phyloP scores from a whole-genome alignment of 2,888 invertebrate species.

The Drosophila subquinaria region DNA sequence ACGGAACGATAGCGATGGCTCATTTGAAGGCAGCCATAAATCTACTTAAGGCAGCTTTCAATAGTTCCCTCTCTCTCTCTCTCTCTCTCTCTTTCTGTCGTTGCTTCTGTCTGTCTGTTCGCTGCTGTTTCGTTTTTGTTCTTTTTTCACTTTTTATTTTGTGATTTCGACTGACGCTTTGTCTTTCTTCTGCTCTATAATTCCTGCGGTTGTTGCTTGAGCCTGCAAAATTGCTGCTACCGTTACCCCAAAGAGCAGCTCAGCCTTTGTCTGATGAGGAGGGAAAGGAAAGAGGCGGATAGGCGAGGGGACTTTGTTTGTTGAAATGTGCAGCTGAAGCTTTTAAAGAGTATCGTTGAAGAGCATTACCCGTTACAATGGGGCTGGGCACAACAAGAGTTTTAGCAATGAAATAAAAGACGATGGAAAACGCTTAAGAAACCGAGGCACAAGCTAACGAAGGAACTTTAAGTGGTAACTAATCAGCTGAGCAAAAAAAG shows the following conservation, averaged over 20 bases:
- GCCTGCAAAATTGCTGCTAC: constrained; percentile 34
- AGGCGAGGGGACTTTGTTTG: constrained; percentile 12
- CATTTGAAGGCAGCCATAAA: constrained; percentile 73
- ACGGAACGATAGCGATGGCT: constrained; percentile 31
- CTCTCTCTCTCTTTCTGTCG: constrained; percentile 12
- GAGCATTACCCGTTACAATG: constrained; percentile 40
- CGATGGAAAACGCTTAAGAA: constrained; percentile 21
- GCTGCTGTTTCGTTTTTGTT: constrained; percentile 22
- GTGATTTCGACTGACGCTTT: constrained; percentile 44
- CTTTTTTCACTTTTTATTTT: constrained; percentile 31
- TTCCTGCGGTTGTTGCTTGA: constrained; percentile 48
- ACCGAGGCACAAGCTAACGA: constrained; percentile 11
- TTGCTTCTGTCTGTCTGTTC: constrained; percentile 16
- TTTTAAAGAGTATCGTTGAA: constrained; percentile 34
- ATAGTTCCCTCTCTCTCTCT: constrained; percentile 50
- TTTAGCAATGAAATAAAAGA: constrained; percentile 21
- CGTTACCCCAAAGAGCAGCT: constrained; percentile 40
- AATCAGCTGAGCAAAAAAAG: constrained; percentile 23
- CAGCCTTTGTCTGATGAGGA: constrained; percentile 30
- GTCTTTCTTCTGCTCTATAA: constrained; percentile 51
- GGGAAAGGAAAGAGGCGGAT: no score
- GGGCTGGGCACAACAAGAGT: constrained; percentile 10
- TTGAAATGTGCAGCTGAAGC: constrained; percentile 50
- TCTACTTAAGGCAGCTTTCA: constrained; percentile 76
- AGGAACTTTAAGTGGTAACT: constrained; percentile 15